Conservation (phyloP, 1,140 invertebrate genomes). For the Drosophila watanabei region DNA sequence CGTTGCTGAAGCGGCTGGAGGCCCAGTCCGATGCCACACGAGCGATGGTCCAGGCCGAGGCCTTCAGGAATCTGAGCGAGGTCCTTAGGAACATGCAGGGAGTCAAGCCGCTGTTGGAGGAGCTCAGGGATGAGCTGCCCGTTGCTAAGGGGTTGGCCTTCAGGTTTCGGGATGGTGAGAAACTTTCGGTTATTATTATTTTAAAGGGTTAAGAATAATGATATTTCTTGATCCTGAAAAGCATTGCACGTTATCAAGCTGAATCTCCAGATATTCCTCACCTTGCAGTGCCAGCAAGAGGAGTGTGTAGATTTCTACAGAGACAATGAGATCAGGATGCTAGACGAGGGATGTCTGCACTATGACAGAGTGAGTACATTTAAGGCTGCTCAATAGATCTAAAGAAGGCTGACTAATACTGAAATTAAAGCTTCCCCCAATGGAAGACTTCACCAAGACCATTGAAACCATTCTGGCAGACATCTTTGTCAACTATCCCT, state of each 20-base stretch:
- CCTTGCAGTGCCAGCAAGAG: neutral
- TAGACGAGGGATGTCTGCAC: slow-evolving; percentile 38
- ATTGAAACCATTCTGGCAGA: slow-evolving; percentile 1
- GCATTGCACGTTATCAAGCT: slow-evolving; percentile 20
- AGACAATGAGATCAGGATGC: slow-evolving; percentile 2
- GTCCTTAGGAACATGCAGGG: neutral
- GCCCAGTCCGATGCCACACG: neutral
- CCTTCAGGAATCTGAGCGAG: neutral
- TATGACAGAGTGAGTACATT: slow-evolving; percentile 26
- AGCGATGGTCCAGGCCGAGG: neutral
- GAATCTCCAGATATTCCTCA: slow-evolving; percentile 13
- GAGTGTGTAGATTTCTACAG: slow-evolving; percentile 29
- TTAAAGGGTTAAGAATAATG: too few species aligned
- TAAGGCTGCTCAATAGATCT: neutral
- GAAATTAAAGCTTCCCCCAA: slow-evolving; percentile 7
- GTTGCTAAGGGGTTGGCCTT: slow-evolving; percentile 14
- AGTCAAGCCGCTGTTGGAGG: neutral
- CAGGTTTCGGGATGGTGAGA: slow-evolving; percentile 26
- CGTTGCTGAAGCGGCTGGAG: neutral
- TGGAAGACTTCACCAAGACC: neutral
- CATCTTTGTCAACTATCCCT: neutral
- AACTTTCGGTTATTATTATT: neutral
- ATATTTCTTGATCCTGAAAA: neutral
- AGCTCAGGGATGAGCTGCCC: neutral
- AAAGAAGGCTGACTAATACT: neutral